Evolutionary conservation across 2,113 vertebrate genomes (phyloP).

Genomic region (Anolis sagrei): DNA sequence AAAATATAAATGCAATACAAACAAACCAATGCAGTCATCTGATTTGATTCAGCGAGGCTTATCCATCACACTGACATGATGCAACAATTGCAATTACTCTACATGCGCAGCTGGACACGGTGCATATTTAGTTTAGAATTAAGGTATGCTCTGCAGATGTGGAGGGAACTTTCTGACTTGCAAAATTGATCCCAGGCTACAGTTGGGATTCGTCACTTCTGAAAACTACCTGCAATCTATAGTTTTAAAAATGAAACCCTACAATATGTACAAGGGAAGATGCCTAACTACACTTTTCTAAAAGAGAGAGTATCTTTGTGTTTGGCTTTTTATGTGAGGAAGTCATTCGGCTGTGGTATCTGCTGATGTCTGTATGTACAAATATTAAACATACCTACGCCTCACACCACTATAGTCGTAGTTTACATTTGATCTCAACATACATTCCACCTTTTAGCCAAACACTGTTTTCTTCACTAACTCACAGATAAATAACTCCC

Average conservation of each 20-base stretch:
- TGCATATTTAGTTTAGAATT: background rate
- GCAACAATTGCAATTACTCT: background rate
- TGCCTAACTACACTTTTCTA: no score
- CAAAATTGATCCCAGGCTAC: background rate
- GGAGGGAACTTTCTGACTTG: background rate
- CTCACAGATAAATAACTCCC: background rate
- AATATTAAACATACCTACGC: background rate
- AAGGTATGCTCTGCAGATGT: background rate
- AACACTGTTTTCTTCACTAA: background rate
- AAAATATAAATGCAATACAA: background rate
- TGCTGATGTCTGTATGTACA: no score
- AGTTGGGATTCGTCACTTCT: background rate
- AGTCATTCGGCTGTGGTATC: background rate
- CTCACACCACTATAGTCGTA: background rate
- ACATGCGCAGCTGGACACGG: background rate
- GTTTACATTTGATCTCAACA: background rate
- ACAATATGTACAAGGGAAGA: background rate
- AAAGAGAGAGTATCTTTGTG: no score
- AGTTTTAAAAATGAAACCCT: background rate
- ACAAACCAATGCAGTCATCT: background rate
- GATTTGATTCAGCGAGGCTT: background rate
- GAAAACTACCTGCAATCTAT: background rate
- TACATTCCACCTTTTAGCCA: no score
- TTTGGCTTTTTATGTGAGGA: background rate
- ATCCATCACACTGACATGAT: background rate